A percentile compares a stretch with the other conserved stretches of the same genome.
Evolutionary conservation across 2,888 invertebrate species (phyloP).

Genomic region (Caenorhabditis auriculariae): DNA sequence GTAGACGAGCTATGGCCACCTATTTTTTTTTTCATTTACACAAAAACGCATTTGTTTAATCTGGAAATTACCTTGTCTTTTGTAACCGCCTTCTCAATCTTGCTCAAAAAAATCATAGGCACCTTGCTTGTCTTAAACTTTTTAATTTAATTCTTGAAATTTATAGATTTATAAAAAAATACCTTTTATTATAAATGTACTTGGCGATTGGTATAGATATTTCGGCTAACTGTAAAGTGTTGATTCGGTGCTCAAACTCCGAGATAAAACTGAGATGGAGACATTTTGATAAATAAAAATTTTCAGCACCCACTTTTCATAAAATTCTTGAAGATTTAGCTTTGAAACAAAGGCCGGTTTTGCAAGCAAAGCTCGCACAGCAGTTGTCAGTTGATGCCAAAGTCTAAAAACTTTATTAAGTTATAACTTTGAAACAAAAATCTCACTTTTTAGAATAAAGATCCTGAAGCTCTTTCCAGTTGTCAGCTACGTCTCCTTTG

Average conservation of each 20-base stretch:
- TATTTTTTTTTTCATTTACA: constrained; percentile 64
- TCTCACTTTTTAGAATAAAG: constrained; percentile 54
- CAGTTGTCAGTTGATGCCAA: constrained; percentile 59
- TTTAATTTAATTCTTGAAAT: constrained; percentile 11
- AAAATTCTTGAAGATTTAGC: constrained; percentile 69
- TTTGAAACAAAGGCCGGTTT: constrained; percentile 34
- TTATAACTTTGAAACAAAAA: background rate
- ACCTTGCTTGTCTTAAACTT: constrained; percentile 75
- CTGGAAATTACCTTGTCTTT: constrained; percentile 65
- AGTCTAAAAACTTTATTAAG: constrained; percentile 40
- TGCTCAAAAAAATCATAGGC: constrained; percentile 85
- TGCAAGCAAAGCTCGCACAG: constrained; percentile 36
- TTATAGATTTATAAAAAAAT: constrained; percentile 4
- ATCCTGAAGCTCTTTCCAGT: constrained; percentile 51
- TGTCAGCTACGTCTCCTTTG: constrained; percentile 48
- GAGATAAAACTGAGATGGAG: constrained; percentile 80
- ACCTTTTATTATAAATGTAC: constrained; percentile 44
- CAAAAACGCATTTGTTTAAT: background rate
- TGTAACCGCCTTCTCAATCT: constrained; percentile 83
- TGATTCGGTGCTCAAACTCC: constrained; percentile 94
- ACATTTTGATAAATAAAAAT: background rate
- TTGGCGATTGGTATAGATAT: constrained; percentile 70
- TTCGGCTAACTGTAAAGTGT: constrained; percentile 87
- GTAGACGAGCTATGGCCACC: constrained; percentile 84
- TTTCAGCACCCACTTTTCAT: constrained; percentile 68